A percentile compares a stretch with the other conserved stretches of the same genome.
Conservation (phyloP, 2,888 invertebrate species). For the Drosophila emarginata region DNA sequence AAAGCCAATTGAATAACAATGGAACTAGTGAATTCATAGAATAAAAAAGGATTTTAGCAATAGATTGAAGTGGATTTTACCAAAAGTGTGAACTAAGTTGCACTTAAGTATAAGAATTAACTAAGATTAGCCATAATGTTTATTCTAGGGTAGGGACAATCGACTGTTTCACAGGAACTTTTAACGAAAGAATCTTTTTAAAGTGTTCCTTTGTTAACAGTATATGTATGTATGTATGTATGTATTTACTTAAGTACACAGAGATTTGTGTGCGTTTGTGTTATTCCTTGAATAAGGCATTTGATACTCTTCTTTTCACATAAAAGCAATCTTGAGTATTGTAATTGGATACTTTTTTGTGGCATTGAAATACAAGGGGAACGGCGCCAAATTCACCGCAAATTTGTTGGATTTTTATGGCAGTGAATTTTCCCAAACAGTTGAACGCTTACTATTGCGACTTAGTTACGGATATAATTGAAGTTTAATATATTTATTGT, state of each 20-base stretch:
- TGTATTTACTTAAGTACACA: background rate
- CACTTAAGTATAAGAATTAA: background rate
- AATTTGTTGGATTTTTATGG: conserved; percentile 25
- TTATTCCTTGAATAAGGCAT: too few relatives aligned
- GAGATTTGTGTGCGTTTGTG: too few relatives aligned
- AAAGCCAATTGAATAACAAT: conserved; percentile 27
- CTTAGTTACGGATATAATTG: conserved; percentile 24
- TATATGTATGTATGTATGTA: too few relatives aligned
- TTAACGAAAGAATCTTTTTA: too few relatives aligned
- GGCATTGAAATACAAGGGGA: conserved; percentile 24
- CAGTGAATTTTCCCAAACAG: conserved; percentile 50
- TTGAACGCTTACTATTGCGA: conserved; percentile 58
- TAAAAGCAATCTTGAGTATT: background rate
- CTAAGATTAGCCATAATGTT: background rate
- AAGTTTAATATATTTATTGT: background rate
- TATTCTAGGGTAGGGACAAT: too few relatives aligned
- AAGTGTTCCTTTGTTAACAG: too few relatives aligned
- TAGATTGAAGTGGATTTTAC: background rate
- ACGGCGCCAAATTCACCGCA: conserved; percentile 57
- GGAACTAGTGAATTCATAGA: background rate
- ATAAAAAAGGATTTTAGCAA: too few relatives aligned
- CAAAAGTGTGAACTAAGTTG: background rate
- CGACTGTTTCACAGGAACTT: too few relatives aligned
- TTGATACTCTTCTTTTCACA: background rate
- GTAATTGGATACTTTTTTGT: conserved; percentile 33